phyloP scores from a whole-genome alignment of 1,140 invertebrate genomes.

The Dolichoris vasculosae region DNA sequence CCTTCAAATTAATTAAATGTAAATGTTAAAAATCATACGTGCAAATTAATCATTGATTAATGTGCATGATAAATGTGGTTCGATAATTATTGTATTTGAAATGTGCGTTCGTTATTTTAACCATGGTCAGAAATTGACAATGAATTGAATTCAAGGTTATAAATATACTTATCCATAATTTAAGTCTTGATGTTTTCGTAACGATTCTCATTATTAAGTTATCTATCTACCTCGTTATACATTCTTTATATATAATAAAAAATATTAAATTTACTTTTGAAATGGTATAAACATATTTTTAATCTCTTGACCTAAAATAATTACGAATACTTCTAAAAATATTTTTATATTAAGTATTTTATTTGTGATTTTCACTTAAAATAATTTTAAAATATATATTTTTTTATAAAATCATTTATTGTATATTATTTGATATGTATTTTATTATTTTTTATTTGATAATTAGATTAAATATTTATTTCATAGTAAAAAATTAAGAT shows the following conservation, averaged over 20 bases:
- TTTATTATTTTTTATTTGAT: not conserved
- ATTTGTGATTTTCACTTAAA: too few species aligned
- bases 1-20: too few species aligned
- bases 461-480: not conserved
- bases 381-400: too few species aligned
- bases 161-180: not conserved
- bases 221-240: not conserved
- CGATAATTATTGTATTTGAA: constrained; percentile 5
- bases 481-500: not conserved
- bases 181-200: constrained; percentile 25
- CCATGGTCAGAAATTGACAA: not conserved
- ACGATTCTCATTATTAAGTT: not conserved
- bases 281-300: not conserved
- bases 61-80: not conserved
- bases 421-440: too few species aligned
- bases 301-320: too few species aligned
- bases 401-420: too few species aligned
- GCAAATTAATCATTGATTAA: not conserved
- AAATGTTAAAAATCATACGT: not conserved
- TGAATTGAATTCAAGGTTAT: constrained; percentile 16
- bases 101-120: not conserved
- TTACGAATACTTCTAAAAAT: too few species aligned
- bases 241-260: not conserved
- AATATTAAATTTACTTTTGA: not conserved
- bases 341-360: too few species aligned